Base-by-base conservation (phyloP, 2,113 vertebrate species). In the Scopus umbretta region DNA sequence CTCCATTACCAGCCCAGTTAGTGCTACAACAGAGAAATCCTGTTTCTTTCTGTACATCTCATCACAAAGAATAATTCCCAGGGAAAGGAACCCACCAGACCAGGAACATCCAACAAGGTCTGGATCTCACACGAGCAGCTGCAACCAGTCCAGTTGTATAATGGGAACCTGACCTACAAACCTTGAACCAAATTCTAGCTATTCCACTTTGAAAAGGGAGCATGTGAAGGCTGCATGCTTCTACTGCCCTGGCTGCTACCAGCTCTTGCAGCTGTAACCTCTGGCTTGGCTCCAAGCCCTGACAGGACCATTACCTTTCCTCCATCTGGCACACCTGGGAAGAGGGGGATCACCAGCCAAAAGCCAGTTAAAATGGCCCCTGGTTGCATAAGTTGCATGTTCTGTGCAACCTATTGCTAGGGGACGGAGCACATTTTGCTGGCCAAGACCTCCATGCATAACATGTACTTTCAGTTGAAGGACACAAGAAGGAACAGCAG, bases 91-190 rank as follows among this genome's bases (percentile, higher is more conserved):
- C 50, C 56, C 43, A 18, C 50, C 36, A 70, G 12, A 80, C 34
- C 55, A 67, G n/a, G 40, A 88, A 49, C 45, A 86, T 17, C 62
- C 79, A 88, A 1, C 1, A 0, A 79, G 83, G 76, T 36, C 61
- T 68, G 72, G 56, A 10, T 84, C 73, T 89, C 80, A 58, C 63
- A 36, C 0, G 0, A 74, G 59, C 43, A 68, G 67, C 85, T 80
- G 45, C 66, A 89, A 45, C 19, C 66, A 36, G 84, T 5, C 16
- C 58, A 56, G 86, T 73, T 95, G 86, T 85, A 9, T 91, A 94
- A 96, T 30, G 73, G 78, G 76, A 87, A 89, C 73, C 76, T 65
- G 92, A 92, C 90, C 94, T 67, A 95, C 83, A 94, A 97, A 96
- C 84, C 94, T 75, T 30, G 49, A 94, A 79, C 70, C 80, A 72